Conservation (phyloP, 2,113 vertebrate species). For the Oenanthe melanoleuca region DNA sequence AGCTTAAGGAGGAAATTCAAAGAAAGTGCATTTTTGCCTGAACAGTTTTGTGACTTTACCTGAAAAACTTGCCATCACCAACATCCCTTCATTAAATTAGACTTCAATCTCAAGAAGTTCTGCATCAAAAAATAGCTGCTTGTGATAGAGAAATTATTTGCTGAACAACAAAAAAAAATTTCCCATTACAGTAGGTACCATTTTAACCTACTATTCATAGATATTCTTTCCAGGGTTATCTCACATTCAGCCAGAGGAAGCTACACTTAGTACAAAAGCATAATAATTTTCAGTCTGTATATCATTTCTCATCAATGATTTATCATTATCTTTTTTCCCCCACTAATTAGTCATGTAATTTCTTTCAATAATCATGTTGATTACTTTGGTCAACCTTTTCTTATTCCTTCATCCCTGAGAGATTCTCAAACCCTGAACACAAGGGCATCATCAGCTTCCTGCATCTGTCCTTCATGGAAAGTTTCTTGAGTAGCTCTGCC, state of each 20-base stretch:
- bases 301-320: not conserved
- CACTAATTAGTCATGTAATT: not conserved
- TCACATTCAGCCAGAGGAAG: not conserved
- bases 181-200: not conserved
- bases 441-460: not conserved
- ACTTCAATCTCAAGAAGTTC: not conserved
- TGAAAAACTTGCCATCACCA: not conserved
- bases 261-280: not conserved
- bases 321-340: fast-evolving
- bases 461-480: not conserved
- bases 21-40: not conserved
- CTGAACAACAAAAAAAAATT: not conserved
- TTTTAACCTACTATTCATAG: not conserved
- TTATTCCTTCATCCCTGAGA: not conserved
- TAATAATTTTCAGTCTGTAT: not conserved
- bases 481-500: not conserved
- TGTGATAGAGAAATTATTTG: not conserved
- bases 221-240: not conserved
- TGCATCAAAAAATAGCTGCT: not conserved
- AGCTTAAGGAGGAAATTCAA: not conserved
- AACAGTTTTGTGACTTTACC: not conserved
- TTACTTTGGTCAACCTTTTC: not conserved
- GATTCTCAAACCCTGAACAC: not conserved
- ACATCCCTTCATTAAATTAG: not conserved
- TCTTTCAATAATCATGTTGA: not conserved